Base-by-base conservation (phyloP, 2,113 vertebrate genomes). In the Hypomesus transpacificus region DNA sequence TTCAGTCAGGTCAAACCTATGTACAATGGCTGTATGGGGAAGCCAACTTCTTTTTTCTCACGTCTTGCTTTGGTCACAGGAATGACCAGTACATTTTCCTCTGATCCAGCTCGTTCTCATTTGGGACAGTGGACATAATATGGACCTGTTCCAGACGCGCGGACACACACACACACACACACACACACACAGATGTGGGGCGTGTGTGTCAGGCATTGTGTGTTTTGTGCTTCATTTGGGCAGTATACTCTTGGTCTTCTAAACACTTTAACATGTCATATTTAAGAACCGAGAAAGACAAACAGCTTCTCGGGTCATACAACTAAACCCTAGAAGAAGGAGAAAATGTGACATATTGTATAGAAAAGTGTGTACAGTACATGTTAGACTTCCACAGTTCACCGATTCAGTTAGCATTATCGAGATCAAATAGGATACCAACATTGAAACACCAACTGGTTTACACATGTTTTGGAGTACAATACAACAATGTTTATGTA, bases 161-260 rank as follows among this genome's bases (percentile, higher is more conserved):
- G 9, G 39, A 7, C 5, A 46, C 39, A 56, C 18, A 56, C 53
- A n/a, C 3, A 56, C 18, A 56, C 16, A 56, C n/a, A 18, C 17
- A 1, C 5, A 46, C 39, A 56, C n/a, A 56, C 53, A n/a, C 3
- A 56, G 4, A 56, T 8, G 14, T 18, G 3, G n/a, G 17, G n/a
- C 16, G 2, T 28, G 17, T 17, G 5, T 7, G 4, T 28, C 14
- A 76, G 64, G 74, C 83, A 81, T 79, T 71, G 22, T 34, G 61
- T n/a, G 70, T 83, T 80, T 14, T 86, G 87, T 88, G 87, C 82
- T 89, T 76, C 82, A 77, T 78, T 78, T 84, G 74, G 89, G 88
- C 89, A 91, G 88, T 88, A 83, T 76, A 86, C 57, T 83, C 86
- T 85, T 77, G 57, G 28, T 70, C n/a, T 70, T 46, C 39, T 46